These are phyloP conservation scores for Diplosoma virens DNA, from an alignment of 23 tunicate species.

Conservation along the genomic window DNA sequence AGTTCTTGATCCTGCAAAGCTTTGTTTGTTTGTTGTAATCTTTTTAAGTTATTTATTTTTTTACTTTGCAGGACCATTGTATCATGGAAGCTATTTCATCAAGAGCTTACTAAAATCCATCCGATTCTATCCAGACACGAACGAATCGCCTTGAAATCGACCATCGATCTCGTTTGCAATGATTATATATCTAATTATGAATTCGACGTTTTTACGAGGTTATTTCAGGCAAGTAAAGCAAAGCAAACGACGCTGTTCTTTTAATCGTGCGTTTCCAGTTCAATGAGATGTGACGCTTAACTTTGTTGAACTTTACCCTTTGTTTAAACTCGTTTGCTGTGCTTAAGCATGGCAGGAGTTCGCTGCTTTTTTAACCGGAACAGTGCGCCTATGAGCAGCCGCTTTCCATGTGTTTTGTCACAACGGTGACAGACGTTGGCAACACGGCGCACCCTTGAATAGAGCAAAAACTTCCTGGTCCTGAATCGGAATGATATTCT, in stretches of 20 bases:
- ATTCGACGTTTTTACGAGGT: constrained; percentile 97
- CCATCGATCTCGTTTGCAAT: constrained; percentile 91
- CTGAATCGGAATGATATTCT: too few species aligned
- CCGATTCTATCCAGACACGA: constrained; percentile 72
- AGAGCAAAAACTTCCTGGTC: too few species aligned
- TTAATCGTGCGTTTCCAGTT: neutral
- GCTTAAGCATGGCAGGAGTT: too few species aligned
- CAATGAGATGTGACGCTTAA: too few species aligned
- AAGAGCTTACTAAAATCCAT: constrained; percentile 90
- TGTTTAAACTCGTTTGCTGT: too few species aligned
- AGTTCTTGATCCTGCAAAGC: neutral
- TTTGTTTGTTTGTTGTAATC: neutral
- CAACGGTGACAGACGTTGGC: too few species aligned
- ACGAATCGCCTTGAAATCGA: constrained; percentile 84
- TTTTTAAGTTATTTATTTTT: neutral
- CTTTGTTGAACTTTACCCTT: too few species aligned
- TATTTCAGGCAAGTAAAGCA: constrained; percentile 59
- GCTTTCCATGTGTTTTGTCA: too few species aligned
- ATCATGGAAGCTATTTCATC: constrained; percentile 79
- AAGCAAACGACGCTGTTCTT: neutral
- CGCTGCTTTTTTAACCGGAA: too few species aligned
- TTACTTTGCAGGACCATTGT: constrained; percentile 59
- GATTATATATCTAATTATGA: constrained; percentile 95
- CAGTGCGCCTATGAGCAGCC: too few species aligned
- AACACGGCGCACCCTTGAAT: too few species aligned